phyloP scores from a whole-genome alignment of 1,140 invertebrate species.

The Pseudachorutes palmiensis region DNA sequence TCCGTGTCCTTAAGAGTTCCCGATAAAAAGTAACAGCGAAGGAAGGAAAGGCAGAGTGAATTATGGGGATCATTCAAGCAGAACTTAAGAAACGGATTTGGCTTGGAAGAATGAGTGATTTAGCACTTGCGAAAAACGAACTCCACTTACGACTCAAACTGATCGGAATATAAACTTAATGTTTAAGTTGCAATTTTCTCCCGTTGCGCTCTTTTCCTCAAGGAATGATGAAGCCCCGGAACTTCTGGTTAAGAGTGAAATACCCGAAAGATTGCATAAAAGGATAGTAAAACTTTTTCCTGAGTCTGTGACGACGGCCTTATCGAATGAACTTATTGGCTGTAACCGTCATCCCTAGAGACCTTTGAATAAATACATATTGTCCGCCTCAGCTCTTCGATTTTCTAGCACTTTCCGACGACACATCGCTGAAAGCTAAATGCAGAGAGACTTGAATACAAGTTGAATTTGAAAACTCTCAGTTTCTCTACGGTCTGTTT shows the following conservation, averaged over 20 bases:
- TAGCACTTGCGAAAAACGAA: conserved; percentile 25
- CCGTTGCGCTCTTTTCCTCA: conserved; percentile 1
- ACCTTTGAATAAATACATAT: conserved; percentile 3
- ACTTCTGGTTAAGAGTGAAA: not conserved
- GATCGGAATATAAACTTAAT: conserved; percentile 18
- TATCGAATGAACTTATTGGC: conserved; percentile 7
- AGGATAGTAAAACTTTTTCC: not conserved
- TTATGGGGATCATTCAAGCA: conserved; percentile 33
- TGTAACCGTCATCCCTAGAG: not conserved
- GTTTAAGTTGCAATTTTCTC: conserved; percentile 38
- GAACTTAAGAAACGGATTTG: conserved; percentile 25
- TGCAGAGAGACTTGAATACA: not conserved
- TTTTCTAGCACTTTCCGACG: not conserved
- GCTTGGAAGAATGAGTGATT: conserved; percentile 36
- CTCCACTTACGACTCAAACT: not conserved
- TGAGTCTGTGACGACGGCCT: not conserved
- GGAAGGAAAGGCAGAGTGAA: conserved; percentile 15
- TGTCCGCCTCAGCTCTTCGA: not conserved
- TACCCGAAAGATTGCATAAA: not conserved
- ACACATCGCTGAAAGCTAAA: not conserved
- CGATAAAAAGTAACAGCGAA: not conserved
- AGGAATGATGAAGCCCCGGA: not conserved
- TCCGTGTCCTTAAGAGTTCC: not conserved
- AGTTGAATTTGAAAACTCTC: not conserved
- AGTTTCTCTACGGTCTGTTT: too few species aligned